phyloP scores from a whole-genome alignment of 2,797 vertebrate species.

The Hipposideros larvatus region DNA sequence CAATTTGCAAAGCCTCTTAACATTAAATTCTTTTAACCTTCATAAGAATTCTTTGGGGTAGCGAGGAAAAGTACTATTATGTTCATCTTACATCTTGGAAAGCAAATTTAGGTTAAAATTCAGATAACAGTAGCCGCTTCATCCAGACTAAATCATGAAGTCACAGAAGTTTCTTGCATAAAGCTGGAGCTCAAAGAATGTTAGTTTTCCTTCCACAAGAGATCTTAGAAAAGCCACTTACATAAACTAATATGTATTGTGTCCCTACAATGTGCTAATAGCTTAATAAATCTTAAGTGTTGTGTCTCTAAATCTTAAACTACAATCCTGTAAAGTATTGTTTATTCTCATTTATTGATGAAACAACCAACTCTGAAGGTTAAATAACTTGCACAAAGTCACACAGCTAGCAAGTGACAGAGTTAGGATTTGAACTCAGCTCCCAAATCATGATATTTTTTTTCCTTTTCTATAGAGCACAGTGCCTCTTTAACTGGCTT shows the following conservation, averaged over 20 bases:
- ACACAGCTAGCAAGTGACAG: not conserved
- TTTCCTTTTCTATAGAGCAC: not conserved
- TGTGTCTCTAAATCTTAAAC: not conserved
- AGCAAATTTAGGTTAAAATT: conserved; percentile 66
- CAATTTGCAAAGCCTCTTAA: conserved; percentile 61
- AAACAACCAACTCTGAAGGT: not conserved
- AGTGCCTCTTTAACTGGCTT: not conserved
- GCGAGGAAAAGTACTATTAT: conserved; percentile 43
- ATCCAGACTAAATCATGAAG: conserved; percentile 53
- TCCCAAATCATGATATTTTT: not conserved
- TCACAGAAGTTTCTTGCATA: conserved; percentile 5
- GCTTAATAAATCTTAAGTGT: conserved; percentile 20
- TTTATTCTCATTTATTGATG: conserved; percentile 24
- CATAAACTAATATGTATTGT: not conserved
- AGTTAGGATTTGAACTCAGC: not conserved
- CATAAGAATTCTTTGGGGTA: conserved; percentile 35
- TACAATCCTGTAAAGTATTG: not conserved
- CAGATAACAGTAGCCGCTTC: conserved; percentile 40
- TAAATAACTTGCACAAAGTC: not conserved
- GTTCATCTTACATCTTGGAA: conserved; percentile 45
- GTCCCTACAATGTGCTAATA: not conserved
- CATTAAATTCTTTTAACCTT: conserved; percentile 39
- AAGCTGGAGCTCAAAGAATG: conserved; percentile 12
- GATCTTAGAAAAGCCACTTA: not conserved
- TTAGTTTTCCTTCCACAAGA: not conserved